Percentiles rank a stretch among this genome's conserved stretches.
Conservation (phyloP, 2,113 vertebrate genomes). For the Setophaga petechia region DNA sequence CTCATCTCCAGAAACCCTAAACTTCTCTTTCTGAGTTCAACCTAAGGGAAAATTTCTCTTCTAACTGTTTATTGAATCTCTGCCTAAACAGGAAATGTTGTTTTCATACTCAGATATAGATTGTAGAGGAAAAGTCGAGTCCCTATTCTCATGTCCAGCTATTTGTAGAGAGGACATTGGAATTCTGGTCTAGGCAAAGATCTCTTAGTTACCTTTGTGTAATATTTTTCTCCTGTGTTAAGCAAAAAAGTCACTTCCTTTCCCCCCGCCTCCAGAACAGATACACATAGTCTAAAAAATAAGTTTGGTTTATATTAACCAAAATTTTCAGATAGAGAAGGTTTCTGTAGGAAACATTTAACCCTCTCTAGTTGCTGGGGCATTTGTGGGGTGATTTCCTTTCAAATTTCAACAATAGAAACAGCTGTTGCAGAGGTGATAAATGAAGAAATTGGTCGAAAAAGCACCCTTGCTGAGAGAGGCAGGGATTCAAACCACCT, state of each 20-base stretch:
- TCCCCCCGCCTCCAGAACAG: accelerated
- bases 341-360: background rate
- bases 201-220: background rate
- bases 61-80: background rate
- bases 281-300: background rate
- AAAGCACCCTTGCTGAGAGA: background rate
- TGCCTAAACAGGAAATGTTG: background rate
- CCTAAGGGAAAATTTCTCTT: background rate
- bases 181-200: background rate
- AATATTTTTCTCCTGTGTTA: background rate
- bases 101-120: background rate
- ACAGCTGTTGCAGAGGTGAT: background rate
- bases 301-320: background rate
- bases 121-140: background rate
- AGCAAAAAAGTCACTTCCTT: background rate
- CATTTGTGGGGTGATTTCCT: background rate
- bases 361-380: background rate
- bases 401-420: background rate
- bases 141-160: background rate
- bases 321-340: background rate
- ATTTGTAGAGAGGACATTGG: background rate
- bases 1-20: background rate
- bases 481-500: background rate
- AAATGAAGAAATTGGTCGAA: background rate
- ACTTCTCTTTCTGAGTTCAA: background rate